Conservation (phyloP, 1,140 invertebrate genomes). For the Drosophila dunni region DNA sequence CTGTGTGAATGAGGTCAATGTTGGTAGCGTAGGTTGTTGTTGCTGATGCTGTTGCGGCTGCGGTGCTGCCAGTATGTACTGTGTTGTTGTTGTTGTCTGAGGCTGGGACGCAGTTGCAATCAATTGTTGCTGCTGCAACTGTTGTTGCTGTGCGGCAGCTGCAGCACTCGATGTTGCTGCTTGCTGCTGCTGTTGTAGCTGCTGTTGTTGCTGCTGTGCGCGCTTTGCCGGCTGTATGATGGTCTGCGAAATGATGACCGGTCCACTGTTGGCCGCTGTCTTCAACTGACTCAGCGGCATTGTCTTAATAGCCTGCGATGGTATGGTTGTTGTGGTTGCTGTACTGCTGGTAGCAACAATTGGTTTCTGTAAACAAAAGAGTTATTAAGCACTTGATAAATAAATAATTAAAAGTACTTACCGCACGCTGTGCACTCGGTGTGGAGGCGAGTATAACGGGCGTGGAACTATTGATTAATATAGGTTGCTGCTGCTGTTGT, state of each 20-base stretch:
- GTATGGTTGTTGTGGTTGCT: conserved; percentile 69
- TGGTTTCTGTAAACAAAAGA: conserved; percentile 58
- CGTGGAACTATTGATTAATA: conserved; percentile 79
- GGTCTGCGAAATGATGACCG: conserved; percentile 81
- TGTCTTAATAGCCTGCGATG: conserved; percentile 77
- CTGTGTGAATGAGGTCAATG: conserved; percentile 76
- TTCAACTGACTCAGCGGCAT: conserved; percentile 82
- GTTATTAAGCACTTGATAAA: neutral
- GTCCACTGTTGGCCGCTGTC: conserved; percentile 76
- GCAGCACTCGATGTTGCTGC: conserved; percentile 66
- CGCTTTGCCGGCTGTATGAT: conserved; percentile 82
- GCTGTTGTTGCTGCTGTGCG: conserved; percentile 66
- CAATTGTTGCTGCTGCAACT: conserved; percentile 46
- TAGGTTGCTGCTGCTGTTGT: conserved; percentile 66
- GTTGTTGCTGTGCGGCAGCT: conserved; percentile 62
- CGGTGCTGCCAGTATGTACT: conserved; percentile 62
- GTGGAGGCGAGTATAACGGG: conserved; percentile 79
- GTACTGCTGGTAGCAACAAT: conserved; percentile 48
- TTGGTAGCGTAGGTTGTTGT: conserved; percentile 73
- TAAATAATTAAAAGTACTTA: conserved; percentile 30
- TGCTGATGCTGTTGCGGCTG: conserved; percentile 71
- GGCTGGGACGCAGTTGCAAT: conserved; percentile 37
- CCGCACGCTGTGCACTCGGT: conserved; percentile 68
- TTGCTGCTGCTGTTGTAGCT: conserved; percentile 68
- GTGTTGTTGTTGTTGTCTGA: conserved; percentile 53